Evolutionary conservation across 2,113 vertebrate genomes (phyloP), one percentile per base, ranked within the genome.

Genomic region (Lampris megalopsis): DNA sequence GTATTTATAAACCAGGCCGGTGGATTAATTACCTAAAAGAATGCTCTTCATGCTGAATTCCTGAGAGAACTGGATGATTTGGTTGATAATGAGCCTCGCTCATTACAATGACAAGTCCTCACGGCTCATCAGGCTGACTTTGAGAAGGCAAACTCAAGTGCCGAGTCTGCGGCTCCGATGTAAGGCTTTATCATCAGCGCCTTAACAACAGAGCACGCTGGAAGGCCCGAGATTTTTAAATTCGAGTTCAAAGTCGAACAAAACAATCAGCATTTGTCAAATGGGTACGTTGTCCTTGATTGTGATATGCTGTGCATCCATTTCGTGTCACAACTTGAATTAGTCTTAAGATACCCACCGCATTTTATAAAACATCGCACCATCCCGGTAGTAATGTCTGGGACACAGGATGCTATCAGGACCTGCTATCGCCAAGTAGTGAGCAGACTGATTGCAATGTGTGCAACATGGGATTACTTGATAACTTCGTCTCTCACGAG

Each of bases 11-110:
- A 88, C 66, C 68, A 74, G 71, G 74, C 53, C 62, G 58, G 76
- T 78, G 85, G 84, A 89, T 89, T 88, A 89, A 93, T 92, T 89
- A 92, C 83, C 84, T 79, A 73, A 86, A 89, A 79, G 77, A 80
- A 81, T 85, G 82, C 79, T 91, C 89, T 87, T 88, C 91, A 89
- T 88, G 89, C 85, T 87, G 80, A 89, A 92, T 88, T 89, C 79
- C 83, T 80, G 47, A 80, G 90, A 91, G 86, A 85, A 87, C 63
- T 10, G 89, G 85, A 83, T 87, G 88, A 92, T 92, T 87, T 88
- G 89, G 90, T 91, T 93, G 87, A 91, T 92, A 91, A 94, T 94
- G 90, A 93, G 92, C 79, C 87, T 87, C 77, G 76, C 86, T 92
- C 89, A 91, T 93, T 92, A 90, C 90, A 90, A 83, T 91, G 92